These are phyloP conservation scores for Pogonocichla stellata DNA, from an alignment of 2,113 vertebrate species.

Conservation along the genomic window DNA sequence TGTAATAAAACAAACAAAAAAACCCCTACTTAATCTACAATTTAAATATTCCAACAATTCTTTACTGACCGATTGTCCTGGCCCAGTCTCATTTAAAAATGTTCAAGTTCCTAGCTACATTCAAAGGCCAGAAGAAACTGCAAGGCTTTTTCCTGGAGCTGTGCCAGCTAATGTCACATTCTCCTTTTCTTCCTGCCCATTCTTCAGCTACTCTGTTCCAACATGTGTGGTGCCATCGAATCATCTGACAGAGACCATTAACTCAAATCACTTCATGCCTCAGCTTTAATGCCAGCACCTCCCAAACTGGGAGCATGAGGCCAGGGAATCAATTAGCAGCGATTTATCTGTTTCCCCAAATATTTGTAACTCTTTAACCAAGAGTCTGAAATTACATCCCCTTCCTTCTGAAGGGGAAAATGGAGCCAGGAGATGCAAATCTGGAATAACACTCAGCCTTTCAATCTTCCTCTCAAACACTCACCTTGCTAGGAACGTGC, in stretches of 20 bases:
- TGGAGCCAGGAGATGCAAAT: background rate
- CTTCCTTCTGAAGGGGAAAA: background rate
- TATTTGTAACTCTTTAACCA: constrained; percentile 16
- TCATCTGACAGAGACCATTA: background rate
- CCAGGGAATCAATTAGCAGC: constrained; percentile 26
- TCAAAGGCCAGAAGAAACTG: background rate
- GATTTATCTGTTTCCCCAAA: background rate
- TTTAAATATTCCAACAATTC: background rate
- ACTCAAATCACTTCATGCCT: background rate
- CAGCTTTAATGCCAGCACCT: background rate
- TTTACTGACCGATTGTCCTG: background rate
- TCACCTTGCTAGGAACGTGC: background rate
- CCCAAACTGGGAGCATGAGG: background rate
- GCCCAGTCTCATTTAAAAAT: background rate
- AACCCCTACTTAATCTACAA: background rate
- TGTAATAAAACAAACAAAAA: background rate
- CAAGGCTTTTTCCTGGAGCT: background rate
- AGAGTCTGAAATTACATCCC: constrained; percentile 30
- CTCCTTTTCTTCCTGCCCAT: background rate
- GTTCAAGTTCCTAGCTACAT: background rate
- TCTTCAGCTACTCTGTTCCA: background rate
- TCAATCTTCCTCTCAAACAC: background rate
- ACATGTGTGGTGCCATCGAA: background rate
- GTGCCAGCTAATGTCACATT: background rate
- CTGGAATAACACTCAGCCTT: background rate